Evolutionary conservation across 1,140 invertebrate species (phyloP), one percentile per base, ranked within the genome.

Genomic region (Caenorhabditis latens): DNA sequence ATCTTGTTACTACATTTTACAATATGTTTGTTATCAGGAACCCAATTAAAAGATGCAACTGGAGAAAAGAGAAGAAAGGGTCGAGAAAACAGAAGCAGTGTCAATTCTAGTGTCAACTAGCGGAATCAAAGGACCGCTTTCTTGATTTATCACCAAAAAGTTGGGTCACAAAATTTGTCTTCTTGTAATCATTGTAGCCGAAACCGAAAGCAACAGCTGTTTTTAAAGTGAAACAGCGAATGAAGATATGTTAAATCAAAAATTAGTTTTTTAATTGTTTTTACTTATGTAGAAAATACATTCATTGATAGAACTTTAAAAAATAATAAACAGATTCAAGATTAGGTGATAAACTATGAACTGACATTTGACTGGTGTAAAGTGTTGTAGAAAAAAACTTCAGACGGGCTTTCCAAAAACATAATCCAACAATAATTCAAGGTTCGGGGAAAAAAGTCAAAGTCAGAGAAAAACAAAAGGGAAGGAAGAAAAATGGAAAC

Each of bases 91-190:
- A 71, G 65, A 50, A 50, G 46, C n/a, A 71, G 42, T n/a, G 67
- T 48, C n/a, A 79, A 50, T 79, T 11, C 24, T 24, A 79, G n/a
- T 79, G 71, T 50, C n/a, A 50, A 79, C 4, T 46, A 50, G 21
- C 43, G 14, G 21, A 79, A 43, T 79, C 71, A 79, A 79, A 48
- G 71, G 46, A 79, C 71, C 71, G 71, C 71, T 79, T 48, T n/a
- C 46, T 53, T 79, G 71, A 79, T 79, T 79, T 79, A 79, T 79
- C n/a, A 79, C 46, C 71, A 79, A 79, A 58, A 79, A 79, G 46
- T 53, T 50, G 71, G 21, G 43, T 53, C 46, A 79, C 71, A 50
- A 79, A 79, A 50, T 42, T 79, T 48, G 43, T 50, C 46, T 79
- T 79, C 46, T 48, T 63, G 21, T 79, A 79, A 79, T 79, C 71